Conservation (phyloP, 2,797 vertebrate species). For the Cercopithecus petaurista region DNA sequence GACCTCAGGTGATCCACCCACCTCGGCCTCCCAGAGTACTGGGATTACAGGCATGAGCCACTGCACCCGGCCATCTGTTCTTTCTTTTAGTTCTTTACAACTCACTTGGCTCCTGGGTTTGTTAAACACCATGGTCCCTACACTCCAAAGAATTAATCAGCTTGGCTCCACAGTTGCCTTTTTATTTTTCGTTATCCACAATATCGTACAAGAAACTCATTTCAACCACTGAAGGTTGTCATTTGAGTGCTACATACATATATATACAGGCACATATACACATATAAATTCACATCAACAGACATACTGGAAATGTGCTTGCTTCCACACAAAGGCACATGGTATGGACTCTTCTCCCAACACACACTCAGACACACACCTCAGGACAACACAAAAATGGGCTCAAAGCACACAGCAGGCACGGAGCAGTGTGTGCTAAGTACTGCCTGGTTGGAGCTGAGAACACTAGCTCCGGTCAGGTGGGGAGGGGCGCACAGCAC, state of each 20-base stretch:
- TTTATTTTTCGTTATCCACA: neutral
- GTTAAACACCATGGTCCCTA: neutral
- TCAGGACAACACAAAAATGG: neutral
- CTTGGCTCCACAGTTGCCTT: neutral
- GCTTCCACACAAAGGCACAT: neutral
- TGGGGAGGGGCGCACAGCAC: neutral
- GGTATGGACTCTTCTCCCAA: neutral
- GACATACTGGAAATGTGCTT: neutral
- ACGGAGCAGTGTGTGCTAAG: neutral
- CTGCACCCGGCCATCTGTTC: neutral
- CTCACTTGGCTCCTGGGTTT: neutral
- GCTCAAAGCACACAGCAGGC: neutral
- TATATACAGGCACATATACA: neutral
- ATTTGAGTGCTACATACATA: neutral
- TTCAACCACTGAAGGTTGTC: neutral
- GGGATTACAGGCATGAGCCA: no score
- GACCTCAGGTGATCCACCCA: no score
- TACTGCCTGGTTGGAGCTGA: neutral
- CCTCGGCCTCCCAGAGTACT: no score
- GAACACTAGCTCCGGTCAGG: neutral
- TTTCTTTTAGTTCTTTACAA: conserved; percentile 10
- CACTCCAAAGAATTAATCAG: neutral
- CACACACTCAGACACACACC: neutral
- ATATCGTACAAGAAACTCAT: neutral
- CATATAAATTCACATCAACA: neutral